Conservation (phyloP, 2,888 invertebrate genomes). For the Epinotia brunnichana region DNA sequence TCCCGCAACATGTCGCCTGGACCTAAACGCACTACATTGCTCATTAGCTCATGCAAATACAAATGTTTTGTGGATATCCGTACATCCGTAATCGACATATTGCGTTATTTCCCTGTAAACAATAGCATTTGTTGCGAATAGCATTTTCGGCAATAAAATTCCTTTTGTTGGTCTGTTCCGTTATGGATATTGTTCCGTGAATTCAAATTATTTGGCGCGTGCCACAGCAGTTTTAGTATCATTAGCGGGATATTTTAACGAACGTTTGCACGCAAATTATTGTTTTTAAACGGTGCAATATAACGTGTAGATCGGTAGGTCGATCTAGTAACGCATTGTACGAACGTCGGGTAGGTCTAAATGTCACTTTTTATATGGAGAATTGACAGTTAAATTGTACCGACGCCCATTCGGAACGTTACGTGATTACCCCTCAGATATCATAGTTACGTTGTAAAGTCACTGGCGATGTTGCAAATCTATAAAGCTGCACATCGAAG, state of each 20-base stretch:
- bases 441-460: background rate
- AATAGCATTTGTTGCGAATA: constrained; percentile 12
- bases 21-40: background rate
- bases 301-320: constrained; percentile 8
- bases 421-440: too few relatives aligned
- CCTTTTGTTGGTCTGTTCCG: constrained; percentile 13
- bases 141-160: constrained; percentile 24
- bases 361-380: too few relatives aligned
- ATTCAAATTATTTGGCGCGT: constrained; percentile 37
- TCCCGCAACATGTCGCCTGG: background rate
- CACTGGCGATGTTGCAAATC: background rate
- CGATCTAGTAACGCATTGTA: too few relatives aligned
- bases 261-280: constrained; percentile 1
- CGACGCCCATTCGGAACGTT: too few relatives aligned
- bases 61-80: background rate
- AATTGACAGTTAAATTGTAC: too few relatives aligned
- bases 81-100: constrained; percentile 8
- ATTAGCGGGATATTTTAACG: constrained; percentile 23
- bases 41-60: background rate
- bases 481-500: background rate
- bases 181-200: constrained; percentile 29
- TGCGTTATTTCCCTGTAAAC: constrained; percentile 11
- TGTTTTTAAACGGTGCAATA: constrained; percentile 13
- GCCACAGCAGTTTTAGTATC: constrained; percentile 2
- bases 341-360: too few relatives aligned